Evolutionary conservation across 23 tunicate genomes (phyloP), one percentile per base, ranked within the genome.

Genomic region (Halocynthia roretzi): DNA sequence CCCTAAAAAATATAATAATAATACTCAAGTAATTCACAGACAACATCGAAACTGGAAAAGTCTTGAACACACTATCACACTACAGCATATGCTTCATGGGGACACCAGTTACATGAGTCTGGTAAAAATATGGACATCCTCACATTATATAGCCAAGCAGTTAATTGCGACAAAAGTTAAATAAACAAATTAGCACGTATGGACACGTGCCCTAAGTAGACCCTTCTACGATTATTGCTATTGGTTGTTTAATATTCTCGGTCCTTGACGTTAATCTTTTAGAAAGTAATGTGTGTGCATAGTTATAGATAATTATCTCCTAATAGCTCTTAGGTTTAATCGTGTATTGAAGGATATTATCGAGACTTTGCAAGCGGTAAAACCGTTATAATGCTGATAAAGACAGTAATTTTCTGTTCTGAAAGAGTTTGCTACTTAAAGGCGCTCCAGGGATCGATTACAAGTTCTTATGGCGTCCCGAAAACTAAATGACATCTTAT

Each of bases 191-290:
- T 65, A 65, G 10, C 5, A 9, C 22, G 5, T 15, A 15, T 20
- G 10, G 70, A 65, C 70, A 65, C 70, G 70, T 65, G 70, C 70
- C 63, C 70, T 65, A 65, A 65, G 22, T 65, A 48, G 70, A 65
- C 70, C 22, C 31, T 11, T 48, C 48, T 9, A 0, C 48, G 70
- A 65, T 65, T 65, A 65, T 31, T 31, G 44, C 44, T 31, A 31
- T 31, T 31, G 4, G 44, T 31, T 31, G 44, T 31, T 31, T 4
- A 31, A 31, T 31, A 31, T 31, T 65, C 70, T 15, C 19, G 19
- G 19, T 65, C 31, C 31, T 65, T 6, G 70, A 20, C 70, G 4
- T 1, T 31, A 31, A 31, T 65, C 70, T 15, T 15, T 15, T 20
- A 65, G 19, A 10, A 15, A 48, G 70, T 11, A 65, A 20, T 6